Evolutionary conservation across 2,113 vertebrate species (phyloP).

Genomic region (Montifringilla adamsi): DNA sequence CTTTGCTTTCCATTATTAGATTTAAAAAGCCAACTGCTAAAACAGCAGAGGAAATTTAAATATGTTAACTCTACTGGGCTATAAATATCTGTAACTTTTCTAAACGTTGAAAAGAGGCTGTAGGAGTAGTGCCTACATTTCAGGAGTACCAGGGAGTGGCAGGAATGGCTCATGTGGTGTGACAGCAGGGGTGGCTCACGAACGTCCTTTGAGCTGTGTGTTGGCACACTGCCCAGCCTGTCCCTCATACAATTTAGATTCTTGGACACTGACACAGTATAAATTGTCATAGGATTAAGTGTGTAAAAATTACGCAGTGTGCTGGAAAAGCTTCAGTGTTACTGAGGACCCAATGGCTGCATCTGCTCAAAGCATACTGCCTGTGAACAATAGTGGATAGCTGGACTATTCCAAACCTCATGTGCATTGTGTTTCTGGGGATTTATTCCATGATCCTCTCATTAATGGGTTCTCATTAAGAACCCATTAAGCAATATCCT

Average conservation of each 20-base stretch:
- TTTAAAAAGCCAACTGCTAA: neutral
- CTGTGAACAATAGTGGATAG: neutral
- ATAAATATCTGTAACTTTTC: neutral
- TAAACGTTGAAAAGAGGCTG: neutral
- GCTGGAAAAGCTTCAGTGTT: neutral
- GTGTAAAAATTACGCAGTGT: neutral
- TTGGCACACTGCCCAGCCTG: neutral
- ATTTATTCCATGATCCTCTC: neutral
- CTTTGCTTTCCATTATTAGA: neutral
- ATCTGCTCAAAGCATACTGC: neutral
- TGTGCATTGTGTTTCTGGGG: neutral
- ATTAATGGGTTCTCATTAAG: neutral
- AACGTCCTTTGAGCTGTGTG: rapidly evolving
- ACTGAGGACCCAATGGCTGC: neutral
- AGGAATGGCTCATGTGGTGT: neutral
- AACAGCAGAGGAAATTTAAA: neutral
- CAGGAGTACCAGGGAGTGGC: neutral
- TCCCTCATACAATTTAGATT: neutral
- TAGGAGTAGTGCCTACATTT: neutral
- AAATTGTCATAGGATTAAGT: neutral
- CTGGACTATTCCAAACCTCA: neutral
- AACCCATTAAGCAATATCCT: neutral
- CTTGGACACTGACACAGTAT: neutral
- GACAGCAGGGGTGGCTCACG: neutral
- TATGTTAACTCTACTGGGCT: neutral